Base-by-base conservation (phyloP, 2,113 vertebrate species). In the Psilopsiagon aymara region DNA sequence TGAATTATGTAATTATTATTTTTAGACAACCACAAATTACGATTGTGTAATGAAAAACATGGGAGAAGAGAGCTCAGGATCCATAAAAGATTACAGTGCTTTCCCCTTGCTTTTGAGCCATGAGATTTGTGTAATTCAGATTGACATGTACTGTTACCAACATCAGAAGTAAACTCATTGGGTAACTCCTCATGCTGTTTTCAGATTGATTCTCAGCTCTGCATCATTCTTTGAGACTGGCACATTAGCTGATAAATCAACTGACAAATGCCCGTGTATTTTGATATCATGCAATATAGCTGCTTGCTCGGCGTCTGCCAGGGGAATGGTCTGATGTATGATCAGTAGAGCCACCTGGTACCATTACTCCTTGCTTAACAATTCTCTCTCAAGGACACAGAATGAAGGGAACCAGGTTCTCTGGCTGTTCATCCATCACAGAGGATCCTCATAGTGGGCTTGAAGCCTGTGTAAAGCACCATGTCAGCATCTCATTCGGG, bases 181-280 rank as follows among this genome's bases (percentile, higher is more conserved):
- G 69, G 74, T 87, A 95, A 89, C 80, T 94, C 78, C 77, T 92
- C 67, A 20, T 76, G 81, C 80, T 82, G 86, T 85, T 93, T 87
- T 62, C 84, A 92, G 74, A 82, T 53, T 90, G 70, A 94, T 94
- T 81, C 71, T 89, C 83, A 92, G 67, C 73, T 80, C 90, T 73
- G 71, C 84, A 62, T 88, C 93, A 83, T 82, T 88, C 93, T 92
- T 31, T 3, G 7, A 90, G 64, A 82, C 86, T 90, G 93, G 79
- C 64, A 94, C 68, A 78, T 94, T 91, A 94, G 53, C 84, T 92
- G 86, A 95, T 87, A 95, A 96, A 95, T 95, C 93, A 94, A 91
- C 88, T 92, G 94, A 88, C 84, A 97, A 94, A 96, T 81, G 67
- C 62, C 55, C 6, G 2, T 92, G 71, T 71, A 78, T 96, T 96